These are phyloP conservation scores for Sebastes fasciatus DNA, from an alignment of 2,113 vertebrate species.

Conservation along the genomic window DNA sequence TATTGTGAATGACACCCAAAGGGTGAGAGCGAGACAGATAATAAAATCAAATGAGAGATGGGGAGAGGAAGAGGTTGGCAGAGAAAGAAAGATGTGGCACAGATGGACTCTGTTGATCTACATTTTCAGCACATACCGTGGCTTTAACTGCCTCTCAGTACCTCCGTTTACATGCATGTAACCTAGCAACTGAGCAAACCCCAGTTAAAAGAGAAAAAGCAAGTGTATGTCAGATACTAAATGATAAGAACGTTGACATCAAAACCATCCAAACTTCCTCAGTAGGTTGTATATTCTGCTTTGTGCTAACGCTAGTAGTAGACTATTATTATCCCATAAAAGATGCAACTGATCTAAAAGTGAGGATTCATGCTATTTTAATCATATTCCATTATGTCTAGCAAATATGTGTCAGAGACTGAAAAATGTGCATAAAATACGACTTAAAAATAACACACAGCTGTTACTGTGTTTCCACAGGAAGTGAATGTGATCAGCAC, in stretches of 20 bases:
- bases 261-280: background rate
- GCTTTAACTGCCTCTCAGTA: constrained; percentile 14
- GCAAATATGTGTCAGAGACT: constrained; percentile 1
- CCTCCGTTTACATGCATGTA: background rate
- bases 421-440: constrained; percentile 3
- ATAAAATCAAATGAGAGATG: constrained; percentile 21
- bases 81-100: constrained; percentile 15
- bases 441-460: constrained; percentile 3
- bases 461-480: constrained; percentile 1
- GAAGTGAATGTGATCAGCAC: background rate
- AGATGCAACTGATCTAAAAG: constrained; percentile 11
- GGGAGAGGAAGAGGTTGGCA: background rate
- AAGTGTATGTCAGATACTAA: background rate
- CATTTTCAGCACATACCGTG: constrained; percentile 15
- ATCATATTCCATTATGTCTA: constrained; percentile 13
- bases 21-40: constrained; percentile 8
- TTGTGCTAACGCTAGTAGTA: background rate
- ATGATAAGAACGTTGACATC: background rate
- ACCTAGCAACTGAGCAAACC: background rate
- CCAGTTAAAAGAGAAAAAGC: background rate
- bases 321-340: constrained; percentile 12
- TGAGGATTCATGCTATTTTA: background rate
- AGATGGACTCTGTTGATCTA: constrained; percentile 32
- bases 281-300: constrained; percentile 10
- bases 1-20: constrained; percentile 55